phyloP scores from a whole-genome alignment of 1,140 invertebrate species.

The Coelopa frigida region DNA sequence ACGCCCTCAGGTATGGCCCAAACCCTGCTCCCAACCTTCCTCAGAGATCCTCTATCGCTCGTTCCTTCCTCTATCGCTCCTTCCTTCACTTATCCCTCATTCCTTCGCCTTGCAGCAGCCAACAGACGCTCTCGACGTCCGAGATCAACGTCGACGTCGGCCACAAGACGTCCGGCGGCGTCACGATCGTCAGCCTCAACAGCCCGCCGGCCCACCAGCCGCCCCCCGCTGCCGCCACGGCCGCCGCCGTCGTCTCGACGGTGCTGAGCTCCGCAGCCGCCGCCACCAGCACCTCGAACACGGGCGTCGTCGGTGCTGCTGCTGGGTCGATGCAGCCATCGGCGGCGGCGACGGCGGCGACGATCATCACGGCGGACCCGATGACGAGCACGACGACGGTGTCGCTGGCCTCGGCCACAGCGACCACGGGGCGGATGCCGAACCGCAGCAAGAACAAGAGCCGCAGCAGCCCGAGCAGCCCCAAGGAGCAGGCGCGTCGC shows the following conservation, averaged over 20 bases:
- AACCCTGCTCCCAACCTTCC: too few species aligned
- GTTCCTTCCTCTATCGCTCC: background rate
- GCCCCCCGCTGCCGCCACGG: conserved; percentile 14
- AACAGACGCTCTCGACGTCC: conserved; percentile 28
- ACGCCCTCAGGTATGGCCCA: conserved; percentile 36
- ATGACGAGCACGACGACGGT: conserved; percentile 13
- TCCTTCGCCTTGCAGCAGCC: conserved; percentile 17
- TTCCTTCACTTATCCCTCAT: background rate
- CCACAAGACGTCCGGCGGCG: conserved; percentile 62
- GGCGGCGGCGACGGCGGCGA: conserved; percentile 1
- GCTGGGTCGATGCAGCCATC: too few species aligned
- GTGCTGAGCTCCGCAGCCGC: conserved; percentile 12
- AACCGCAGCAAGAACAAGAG: conserved; percentile 15
- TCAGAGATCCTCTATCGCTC: background rate
- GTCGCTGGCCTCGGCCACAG: conserved; percentile 1
- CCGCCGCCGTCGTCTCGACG: conserved; percentile 9
- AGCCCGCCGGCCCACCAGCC: conserved; percentile 34
- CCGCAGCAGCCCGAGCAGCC: conserved; percentile 18
- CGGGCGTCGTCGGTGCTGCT: too few species aligned
- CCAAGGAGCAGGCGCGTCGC: conserved; percentile 12
- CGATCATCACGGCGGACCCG: conserved; percentile 14
- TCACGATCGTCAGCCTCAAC: conserved; percentile 68
- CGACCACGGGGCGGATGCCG: conserved; percentile 12
- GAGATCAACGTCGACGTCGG: conserved; percentile 44
- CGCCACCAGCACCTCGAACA: conserved; percentile 3